Evolutionary conservation across 2,888 invertebrate genomes (phyloP).

Genomic region (Rotaria magnacalcarata): DNA sequence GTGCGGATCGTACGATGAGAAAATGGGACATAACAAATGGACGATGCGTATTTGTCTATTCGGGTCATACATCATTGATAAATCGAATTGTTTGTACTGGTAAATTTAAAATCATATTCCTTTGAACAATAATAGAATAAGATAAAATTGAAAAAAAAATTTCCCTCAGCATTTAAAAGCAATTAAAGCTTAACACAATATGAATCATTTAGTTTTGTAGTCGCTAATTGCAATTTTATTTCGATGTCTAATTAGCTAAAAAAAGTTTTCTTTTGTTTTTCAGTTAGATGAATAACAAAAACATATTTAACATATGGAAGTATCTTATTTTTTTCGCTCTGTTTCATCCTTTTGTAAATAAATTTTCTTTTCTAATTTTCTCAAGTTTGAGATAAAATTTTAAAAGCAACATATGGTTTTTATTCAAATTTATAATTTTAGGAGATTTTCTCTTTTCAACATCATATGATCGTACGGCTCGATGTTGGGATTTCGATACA

Average conservation of each 20-base stretch:
- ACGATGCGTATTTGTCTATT: conserved; percentile 59
- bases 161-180: neutral
- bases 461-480: conserved; percentile 53
- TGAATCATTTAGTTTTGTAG: neutral
- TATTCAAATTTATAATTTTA: neutral
- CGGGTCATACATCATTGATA: conserved; percentile 60
- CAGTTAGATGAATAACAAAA: neutral
- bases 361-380: too few relatives aligned
- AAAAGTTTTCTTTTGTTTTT: too few relatives aligned
- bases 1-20: conserved; percentile 61
- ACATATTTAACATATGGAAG: neutral
- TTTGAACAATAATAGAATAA: conserved; percentile 55
- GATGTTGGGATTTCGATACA: conserved; percentile 62
- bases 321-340: neutral
- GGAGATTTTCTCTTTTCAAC: conserved; percentile 52
- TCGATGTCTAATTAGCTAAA: neutral
- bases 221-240: neutral
- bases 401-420: neutral
- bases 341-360: neutral
- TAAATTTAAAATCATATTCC: conserved; percentile 50
- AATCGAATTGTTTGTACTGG: conserved; percentile 61
- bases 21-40: conserved; percentile 63
- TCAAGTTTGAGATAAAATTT: too few relatives aligned
- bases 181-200: conserved; percentile 47
- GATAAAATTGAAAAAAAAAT: conserved; percentile 47